phyloP scores from a whole-genome alignment of 2,113 vertebrate species.

The Campylorhamphus procurvoides region DNA sequence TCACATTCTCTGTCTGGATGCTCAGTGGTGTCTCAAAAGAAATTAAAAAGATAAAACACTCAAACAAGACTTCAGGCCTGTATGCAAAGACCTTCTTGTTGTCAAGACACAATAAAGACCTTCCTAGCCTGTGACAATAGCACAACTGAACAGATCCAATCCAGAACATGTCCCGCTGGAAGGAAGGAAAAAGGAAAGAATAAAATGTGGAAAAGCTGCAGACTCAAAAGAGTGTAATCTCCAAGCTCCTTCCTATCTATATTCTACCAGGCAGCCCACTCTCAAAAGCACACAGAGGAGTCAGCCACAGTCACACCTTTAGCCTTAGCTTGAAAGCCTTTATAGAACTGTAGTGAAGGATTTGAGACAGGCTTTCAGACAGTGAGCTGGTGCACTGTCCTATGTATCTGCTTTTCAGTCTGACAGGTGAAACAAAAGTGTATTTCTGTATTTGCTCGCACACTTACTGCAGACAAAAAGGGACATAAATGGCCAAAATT shows the following conservation, averaged over 20 bases:
- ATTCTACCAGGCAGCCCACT: background rate
- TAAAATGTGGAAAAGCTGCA: background rate
- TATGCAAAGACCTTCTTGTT: background rate
- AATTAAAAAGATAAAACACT: background rate
- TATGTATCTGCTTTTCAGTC: background rate
- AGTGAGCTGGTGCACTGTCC: background rate
- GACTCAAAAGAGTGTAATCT: background rate
- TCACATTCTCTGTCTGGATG: background rate
- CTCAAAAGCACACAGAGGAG: slow-evolving; percentile 14
- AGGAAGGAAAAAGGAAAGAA: background rate
- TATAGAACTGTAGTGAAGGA: slow-evolving; percentile 1
- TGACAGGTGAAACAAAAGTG: slow-evolving; percentile 17
- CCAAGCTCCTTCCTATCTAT: background rate
- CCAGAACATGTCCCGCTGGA: background rate
- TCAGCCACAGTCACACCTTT: slow-evolving; percentile 15
- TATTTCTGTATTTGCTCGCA: slow-evolving; percentile 12
- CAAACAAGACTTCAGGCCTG: background rate
- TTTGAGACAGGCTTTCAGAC: background rate
- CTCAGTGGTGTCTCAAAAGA: background rate
- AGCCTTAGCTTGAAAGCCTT: slow-evolving; percentile 33
- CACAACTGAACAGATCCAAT: background rate
- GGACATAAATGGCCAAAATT: background rate
- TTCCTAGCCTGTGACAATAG: background rate
- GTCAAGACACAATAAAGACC: background rate
- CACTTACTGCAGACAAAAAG: background rate